Conservation (phyloP, 53 echinoderm and acorn worm species). For the Pentamera pediparva region DNA sequence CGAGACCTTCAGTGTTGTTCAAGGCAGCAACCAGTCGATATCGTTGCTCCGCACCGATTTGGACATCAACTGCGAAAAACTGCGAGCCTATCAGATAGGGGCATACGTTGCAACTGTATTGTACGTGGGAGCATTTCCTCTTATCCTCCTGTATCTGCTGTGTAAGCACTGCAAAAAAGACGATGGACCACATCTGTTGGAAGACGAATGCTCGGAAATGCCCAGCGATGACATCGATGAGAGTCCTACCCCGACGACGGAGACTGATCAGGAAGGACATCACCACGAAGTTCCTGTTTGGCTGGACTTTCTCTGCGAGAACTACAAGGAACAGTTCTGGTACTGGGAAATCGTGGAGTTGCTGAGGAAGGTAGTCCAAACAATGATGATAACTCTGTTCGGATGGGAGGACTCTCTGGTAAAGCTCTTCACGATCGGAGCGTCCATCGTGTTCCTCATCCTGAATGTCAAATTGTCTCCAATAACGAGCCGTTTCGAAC, state of each 20-base stretch:
- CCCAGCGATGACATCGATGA: neutral
- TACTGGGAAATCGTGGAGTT: neutral
- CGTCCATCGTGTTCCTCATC: neutral
- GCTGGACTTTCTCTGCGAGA: constrained; percentile 8
- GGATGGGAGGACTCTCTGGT: neutral
- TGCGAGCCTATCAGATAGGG: neutral
- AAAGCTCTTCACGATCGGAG: neutral
- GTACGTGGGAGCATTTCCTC: neutral
- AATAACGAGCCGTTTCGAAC: neutral
- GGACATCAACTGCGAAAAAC: neutral
- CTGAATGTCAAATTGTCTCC: neutral
- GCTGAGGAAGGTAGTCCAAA: neutral
- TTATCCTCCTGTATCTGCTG: neutral
- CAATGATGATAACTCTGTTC: neutral
- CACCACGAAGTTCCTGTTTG: neutral
- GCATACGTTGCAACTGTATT: neutral
- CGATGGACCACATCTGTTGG: neutral
- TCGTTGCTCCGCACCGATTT: neutral
- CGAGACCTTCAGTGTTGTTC: neutral
- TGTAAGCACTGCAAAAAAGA: neutral
- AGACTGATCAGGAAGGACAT: neutral
- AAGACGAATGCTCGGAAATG: neutral
- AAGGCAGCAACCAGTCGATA: neutral
- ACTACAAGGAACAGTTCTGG: neutral
- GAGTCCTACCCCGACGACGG: neutral